A percentile compares a stretch with the other conserved stretches of the same genome.
Conservation (phyloP, 2,797 vertebrate genomes). For the Gambelia wislizenii region DNA sequence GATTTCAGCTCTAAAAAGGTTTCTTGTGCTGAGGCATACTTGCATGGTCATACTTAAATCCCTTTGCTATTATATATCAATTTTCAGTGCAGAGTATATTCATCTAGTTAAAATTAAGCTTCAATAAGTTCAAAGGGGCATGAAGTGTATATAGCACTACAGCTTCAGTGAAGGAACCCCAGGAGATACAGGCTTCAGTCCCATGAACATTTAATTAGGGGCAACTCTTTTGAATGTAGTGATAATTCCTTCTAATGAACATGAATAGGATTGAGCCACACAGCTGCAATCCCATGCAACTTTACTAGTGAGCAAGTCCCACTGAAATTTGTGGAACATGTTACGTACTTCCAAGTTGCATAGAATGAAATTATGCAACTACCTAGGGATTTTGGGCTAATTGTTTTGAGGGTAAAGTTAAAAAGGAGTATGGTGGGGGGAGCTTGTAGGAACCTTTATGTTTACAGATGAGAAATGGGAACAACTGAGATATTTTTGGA, state of each 20-base stretch:
- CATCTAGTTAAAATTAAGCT: background rate
- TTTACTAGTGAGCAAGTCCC: background rate
- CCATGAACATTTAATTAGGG: background rate
- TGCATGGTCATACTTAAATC: conserved; percentile 18
- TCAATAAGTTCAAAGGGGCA: background rate
- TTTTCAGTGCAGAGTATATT: background rate
- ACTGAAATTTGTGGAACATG: background rate
- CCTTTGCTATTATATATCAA: background rate
- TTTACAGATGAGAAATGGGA: background rate
- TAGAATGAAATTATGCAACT: background rate
- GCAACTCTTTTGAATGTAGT: background rate
- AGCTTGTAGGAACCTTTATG: too few relatives aligned
- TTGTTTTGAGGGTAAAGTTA: background rate
- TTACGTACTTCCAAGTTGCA: background rate
- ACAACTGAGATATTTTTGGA: too few relatives aligned
- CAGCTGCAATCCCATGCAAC: background rate
- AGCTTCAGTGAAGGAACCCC: background rate
- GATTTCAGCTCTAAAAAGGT: background rate
- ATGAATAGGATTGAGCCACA: background rate
- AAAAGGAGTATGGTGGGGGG: background rate
- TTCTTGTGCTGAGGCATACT: background rate
- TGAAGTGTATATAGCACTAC: background rate
- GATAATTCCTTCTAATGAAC: background rate
- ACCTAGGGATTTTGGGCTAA: background rate
- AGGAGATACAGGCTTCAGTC: background rate